Base-by-base conservation (phyloP, 1,140 invertebrate species). In the Diachasmimorpha longicaudata region DNA sequence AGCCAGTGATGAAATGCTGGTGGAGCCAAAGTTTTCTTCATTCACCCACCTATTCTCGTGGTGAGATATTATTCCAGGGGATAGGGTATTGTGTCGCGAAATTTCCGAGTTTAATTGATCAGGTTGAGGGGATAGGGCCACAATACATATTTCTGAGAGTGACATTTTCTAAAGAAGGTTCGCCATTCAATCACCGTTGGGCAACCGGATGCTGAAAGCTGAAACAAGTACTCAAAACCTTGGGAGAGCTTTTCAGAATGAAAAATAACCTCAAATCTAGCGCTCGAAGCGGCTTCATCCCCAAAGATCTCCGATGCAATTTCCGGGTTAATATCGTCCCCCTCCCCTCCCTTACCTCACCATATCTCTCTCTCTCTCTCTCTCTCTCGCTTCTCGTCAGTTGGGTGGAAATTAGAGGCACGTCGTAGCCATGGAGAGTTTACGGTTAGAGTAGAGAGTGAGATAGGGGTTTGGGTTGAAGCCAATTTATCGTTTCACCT, bases 1-100 rank as follows among this genome's bases (percentile, higher is more conserved):
- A 83, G 78, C 13, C 80, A 75, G 78, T 81, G 85, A 85, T 81
- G 80, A 86, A 85, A 80, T 81, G 77, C 77, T 63, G 23, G 58
- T 31, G 39, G 31, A 42, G 39, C 1, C 6, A 63, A 63, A 63
- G 58, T 63, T 63, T 74, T 19, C 58, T 19, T 44, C 37, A 11
- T 39, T 16, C n/a, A 31, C 72, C 39, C 44, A 21, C 5, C 42
- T 25, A 39, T n/a, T 31, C 9, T 14, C 25, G 25, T 42, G 13
- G 39, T 42, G 39, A 42, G 39, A 42, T 42, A 42, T 42, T 42
- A 42, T 42, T 42, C 39, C 39, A 42, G 39, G 14, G 31, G 19
- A n/a, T n/a, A 52, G 25, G 69, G 72, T 58, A 66, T 71, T 25
- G 21, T 63, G 58, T 63, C 23, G 4, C 19, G 48, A 52, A 52